Evolutionary conservation across 2,113 vertebrate genomes (phyloP).

Genomic region (Tetrax tetrax): DNA sequence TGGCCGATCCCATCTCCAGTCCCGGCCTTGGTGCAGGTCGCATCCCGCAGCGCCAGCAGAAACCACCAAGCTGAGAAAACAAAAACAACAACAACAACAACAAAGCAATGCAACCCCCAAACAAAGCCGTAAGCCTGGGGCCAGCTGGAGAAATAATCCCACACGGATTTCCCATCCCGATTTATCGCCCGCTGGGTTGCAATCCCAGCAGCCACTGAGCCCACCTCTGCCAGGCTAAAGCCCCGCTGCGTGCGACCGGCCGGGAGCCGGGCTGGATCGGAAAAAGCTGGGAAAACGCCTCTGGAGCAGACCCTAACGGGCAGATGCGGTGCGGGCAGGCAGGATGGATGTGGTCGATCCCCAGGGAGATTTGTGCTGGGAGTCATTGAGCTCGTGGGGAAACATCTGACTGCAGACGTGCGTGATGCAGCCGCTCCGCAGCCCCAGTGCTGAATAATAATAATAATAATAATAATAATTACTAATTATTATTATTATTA

Average conservation of each 20-base stretch:
- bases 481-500: not conserved
- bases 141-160: not conserved
- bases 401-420: not conserved
- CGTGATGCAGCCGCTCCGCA: not conserved
- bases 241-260: not conserved
- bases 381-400: not conserved
- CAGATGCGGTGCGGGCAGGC: not conserved
- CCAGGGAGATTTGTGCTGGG: not conserved
- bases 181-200: not conserved
- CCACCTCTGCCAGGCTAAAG: not conserved
- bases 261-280: not conserved
- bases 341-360: not conserved
- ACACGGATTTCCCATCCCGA: not conserved
- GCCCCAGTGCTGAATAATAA: not conserved
- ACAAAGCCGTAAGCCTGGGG: not conserved
- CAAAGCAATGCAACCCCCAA: not conserved
- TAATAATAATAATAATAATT: too few relatives aligned
- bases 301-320: not conserved
- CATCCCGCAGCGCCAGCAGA: not conserved
- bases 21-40: not conserved
- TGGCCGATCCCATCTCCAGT: not conserved
- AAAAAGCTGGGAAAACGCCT: not conserved
- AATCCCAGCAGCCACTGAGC: not conserved
- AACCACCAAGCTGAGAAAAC: not conserved
- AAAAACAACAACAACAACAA: not conserved